Evolutionary conservation across 2,113 vertebrate genomes (phyloP).

Genomic region (Eretmodus cyanostictus): DNA sequence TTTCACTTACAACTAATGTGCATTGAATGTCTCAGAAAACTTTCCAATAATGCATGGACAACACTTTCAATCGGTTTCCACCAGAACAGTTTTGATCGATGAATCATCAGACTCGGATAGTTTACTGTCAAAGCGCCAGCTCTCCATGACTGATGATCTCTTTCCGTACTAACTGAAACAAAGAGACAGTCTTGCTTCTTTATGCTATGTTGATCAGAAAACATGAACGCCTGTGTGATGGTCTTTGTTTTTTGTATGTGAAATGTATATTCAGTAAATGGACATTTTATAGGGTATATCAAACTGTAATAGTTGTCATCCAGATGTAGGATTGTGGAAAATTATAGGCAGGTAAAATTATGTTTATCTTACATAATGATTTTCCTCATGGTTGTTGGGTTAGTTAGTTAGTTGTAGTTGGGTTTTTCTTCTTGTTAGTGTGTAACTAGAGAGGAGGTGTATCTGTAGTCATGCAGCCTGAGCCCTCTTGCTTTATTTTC

Average conservation of each 20-base stretch:
- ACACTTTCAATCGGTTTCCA: constrained; percentile 39
- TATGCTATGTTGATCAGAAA: neutral
- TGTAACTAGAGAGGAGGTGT: neutral
- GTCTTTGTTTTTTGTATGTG: neutral
- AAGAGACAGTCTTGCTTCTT: neutral
- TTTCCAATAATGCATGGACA: constrained; percentile 50
- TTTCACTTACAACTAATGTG: constrained; percentile 64
- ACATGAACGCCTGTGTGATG: neutral
- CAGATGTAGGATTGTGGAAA: neutral
- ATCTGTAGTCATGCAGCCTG: neutral
- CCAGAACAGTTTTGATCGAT: constrained; percentile 36
- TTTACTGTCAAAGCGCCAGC: constrained; percentile 36
- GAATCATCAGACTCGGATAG: constrained; percentile 33
- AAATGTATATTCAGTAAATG: neutral
- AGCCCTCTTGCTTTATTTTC: neutral
- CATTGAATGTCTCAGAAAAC: constrained; percentile 52
- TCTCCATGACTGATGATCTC: constrained; percentile 29
- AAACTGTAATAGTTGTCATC: neutral
- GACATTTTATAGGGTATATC: neutral
- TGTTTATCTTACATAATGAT: neutral
- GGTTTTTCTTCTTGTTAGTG: neutral
- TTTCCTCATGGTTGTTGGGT: neutral
- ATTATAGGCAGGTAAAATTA: neutral
- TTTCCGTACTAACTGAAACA: neutral
- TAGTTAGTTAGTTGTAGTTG: neutral